Percentiles rank a stretch among this genome's conserved stretches.
Conservation (phyloP, 2,888 invertebrate species). For the Lottia gigantea region DNA sequence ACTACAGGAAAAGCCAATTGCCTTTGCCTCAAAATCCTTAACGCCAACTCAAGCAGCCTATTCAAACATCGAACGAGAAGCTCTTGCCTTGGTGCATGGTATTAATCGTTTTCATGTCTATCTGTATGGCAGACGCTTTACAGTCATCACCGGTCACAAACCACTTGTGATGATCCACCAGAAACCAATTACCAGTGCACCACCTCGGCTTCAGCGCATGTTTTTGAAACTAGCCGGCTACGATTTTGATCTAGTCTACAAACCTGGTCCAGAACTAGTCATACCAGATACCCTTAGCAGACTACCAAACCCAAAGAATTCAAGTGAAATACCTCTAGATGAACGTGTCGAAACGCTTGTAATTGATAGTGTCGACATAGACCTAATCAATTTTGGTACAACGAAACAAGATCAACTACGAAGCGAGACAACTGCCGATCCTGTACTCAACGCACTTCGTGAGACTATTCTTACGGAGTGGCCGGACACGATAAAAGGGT, state of each 20-base stretch:
- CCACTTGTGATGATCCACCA: conserved; percentile 25
- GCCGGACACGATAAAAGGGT: conserved; percentile 15
- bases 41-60: conserved; percentile 28
- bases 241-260: conserved; percentile 24
- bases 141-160: conserved; percentile 30
- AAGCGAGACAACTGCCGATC: conserved; percentile 13
- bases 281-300: conserved; percentile 30
- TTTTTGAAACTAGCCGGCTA: conserved; percentile 31
- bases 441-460: conserved; percentile 18
- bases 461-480: conserved; percentile 23
- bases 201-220: conserved; percentile 29
- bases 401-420: conserved; percentile 13
- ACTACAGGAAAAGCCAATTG: conserved; percentile 40
- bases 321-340: conserved; percentile 18
- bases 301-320: conserved; percentile 24
- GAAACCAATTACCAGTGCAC: conserved; percentile 15
- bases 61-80: conserved; percentile 31
- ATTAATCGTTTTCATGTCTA: conserved; percentile 23
- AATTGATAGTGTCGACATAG: conserved; percentile 9
- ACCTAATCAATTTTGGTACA: conserved; percentile 17
- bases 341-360: conserved; percentile 20
- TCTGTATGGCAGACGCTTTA: conserved; percentile 22
- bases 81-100: conserved; percentile 27
- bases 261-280: conserved; percentile 27
- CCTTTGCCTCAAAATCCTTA: conserved; percentile 42